Conservation (phyloP, 2,797 vertebrate genomes). For the Mallotus villosus region DNA sequence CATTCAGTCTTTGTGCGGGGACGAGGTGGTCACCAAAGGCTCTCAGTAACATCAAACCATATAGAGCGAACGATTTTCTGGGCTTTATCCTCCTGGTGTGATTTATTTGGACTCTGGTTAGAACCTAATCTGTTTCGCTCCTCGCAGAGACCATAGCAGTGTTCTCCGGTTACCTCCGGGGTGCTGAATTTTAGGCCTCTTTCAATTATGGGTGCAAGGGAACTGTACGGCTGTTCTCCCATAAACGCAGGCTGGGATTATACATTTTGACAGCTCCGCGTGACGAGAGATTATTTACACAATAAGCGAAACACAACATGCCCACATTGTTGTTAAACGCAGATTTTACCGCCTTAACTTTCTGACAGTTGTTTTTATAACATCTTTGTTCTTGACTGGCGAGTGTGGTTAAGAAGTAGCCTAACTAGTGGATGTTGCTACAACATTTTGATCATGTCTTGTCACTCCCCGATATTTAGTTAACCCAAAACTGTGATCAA, state of each 20-base stretch:
- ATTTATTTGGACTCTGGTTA: background rate
- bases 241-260: conserved; percentile 1
- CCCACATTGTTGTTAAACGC: background rate
- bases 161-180: conserved; percentile 26
- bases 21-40: conserved; percentile 17
- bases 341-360: background rate
- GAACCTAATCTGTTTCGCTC: background rate
- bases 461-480: background rate
- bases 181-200: conserved; percentile 37
- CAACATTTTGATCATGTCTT: background rate
- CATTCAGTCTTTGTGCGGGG: background rate
- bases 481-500: background rate
- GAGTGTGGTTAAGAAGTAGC: background rate
- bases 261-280: conserved; percentile 51
- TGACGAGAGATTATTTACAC: conserved; percentile 38
- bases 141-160: conserved; percentile 12
- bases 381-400: background rate
- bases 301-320: conserved; percentile 11
- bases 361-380: background rate
- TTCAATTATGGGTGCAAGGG: conserved; percentile 34
- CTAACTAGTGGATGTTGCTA: background rate
- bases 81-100: conserved; percentile 13
- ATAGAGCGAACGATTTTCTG: conserved; percentile 1
- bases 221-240: conserved; percentile 9
- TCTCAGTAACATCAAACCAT: conserved; percentile 7